phyloP scores from a whole-genome alignment of 2,113 vertebrate species.

The Bolborhynchus lineola region DNA sequence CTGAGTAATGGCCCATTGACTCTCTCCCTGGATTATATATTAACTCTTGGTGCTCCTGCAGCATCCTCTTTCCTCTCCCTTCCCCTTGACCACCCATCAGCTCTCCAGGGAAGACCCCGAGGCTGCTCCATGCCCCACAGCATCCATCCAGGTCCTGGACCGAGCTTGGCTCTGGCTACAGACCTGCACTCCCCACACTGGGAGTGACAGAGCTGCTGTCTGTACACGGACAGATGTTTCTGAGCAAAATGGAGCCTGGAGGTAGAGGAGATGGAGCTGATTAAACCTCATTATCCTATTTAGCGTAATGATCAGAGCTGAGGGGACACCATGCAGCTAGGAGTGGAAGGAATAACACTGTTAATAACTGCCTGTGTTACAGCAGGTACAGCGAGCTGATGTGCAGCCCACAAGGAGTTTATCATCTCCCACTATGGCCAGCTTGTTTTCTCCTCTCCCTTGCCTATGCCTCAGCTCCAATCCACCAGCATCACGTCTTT shows the following conservation, averaged over 20 bases:
- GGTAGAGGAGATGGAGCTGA: conserved; percentile 1
- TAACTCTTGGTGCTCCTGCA: background rate
- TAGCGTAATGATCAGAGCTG: background rate
- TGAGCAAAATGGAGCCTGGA: background rate
- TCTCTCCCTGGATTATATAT: background rate
- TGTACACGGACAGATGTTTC: rapidly evolving
- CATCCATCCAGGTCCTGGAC: background rate
- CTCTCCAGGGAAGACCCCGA: rapidly evolving
- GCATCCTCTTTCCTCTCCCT: background rate
- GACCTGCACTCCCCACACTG: rapidly evolving
- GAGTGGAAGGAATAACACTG: background rate
- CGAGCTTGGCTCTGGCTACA: rapidly evolving
- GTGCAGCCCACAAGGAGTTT: rapidly evolving
- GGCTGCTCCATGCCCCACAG: background rate
- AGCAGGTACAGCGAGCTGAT: background rate
- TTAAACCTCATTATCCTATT: conserved; percentile 23
- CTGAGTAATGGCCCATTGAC: background rate
- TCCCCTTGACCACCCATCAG: rapidly evolving
- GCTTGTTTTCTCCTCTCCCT: background rate
- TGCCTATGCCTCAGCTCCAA: background rate
- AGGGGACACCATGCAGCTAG: background rate
- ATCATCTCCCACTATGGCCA: rapidly evolving
- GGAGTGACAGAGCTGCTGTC: rapidly evolving
- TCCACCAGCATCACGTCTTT: background rate
- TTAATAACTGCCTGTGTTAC: background rate